These are phyloP conservation scores for Agelastica alni DNA, from an alignment of 2,888 invertebrate species.

Conservation along the genomic window DNA sequence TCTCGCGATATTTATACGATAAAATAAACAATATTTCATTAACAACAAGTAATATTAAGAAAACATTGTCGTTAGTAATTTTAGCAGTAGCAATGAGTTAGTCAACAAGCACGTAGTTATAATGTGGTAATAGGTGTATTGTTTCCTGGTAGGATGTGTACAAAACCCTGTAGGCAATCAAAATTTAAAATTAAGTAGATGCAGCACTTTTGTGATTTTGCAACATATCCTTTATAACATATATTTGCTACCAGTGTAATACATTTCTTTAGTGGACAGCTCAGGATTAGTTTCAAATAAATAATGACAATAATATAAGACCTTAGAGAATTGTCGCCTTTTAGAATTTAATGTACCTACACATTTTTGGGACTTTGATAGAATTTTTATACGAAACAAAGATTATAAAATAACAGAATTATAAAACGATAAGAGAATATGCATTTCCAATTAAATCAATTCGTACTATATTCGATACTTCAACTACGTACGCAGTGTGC, in stretches of 20 bases:
- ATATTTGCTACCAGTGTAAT: no score
- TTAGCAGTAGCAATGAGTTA: no score
- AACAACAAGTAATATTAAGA: no score
- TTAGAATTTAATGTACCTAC: slow-evolving; percentile 14
- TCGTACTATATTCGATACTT: no score
- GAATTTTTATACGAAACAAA: not conserved
- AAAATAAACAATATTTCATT: no score
- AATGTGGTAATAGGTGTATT: no score
- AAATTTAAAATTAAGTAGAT: not conserved
- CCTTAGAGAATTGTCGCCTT: slow-evolving; percentile 11
- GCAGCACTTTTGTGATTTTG: slow-evolving; percentile 5
- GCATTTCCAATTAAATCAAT: not conserved
- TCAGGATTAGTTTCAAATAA: slow-evolving; percentile 13
- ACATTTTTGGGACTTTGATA: slow-evolving; percentile 14
- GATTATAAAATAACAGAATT: no score
- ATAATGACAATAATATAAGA: slow-evolving; percentile 25
- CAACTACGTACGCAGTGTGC: no score
- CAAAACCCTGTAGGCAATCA: not conserved
- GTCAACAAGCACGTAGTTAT: no score
- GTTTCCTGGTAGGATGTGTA: no score
- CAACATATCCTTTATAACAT: slow-evolving; percentile 15
- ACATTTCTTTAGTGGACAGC: not conserved
- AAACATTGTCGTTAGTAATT: no score
- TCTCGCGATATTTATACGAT: no score
- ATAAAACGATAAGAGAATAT: not conserved